Evolutionary conservation across 1,140 invertebrate species (phyloP), one percentile per base, ranked within the genome.

Genomic region (Choristoneura fumiferana): DNA sequence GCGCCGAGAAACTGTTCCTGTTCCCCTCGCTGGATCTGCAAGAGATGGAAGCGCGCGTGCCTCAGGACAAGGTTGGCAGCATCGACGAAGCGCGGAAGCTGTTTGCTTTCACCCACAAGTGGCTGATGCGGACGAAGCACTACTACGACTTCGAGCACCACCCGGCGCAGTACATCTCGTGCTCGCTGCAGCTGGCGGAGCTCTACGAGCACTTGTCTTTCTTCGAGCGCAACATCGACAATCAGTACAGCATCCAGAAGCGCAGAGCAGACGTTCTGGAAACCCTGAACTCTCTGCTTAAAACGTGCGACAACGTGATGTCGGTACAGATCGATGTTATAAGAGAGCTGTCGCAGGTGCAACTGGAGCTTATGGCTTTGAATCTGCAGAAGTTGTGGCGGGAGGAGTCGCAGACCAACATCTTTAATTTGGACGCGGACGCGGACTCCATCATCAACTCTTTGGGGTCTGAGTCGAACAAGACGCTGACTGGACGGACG

Each of bases 231-330:
- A 92, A 93, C 67, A 79, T 93, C 36, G 93, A 94, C 57, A 90
- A 91, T 54, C 92, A 94, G 73, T 94, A 94, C 73, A 92, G 91
- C 61, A 93, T 95, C 80, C 93, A 94, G 68, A 95, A 94, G 78
- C 84, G 93, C 43, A 77, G 94, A 35, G 91, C 93, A 8, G 94
- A 95, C 62, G 90, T 94, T 69, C 71, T 95, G 37, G 91, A 92
- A 69, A 91, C 90, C 1, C 67, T 94, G 0, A 91, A 86, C 56
- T 78, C 81, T 1, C 57, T 87, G 45, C 61, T 87, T 8, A 87
- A 87, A 62, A 81, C 73, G 1, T 83, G 84, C 58, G 84, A 87
- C 18, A 81, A 77, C 29, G 73, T 75, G 8, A 84, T 85, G 79
- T 79, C 83, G 0, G 81, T 85, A 10, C 83, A 88, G 52, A 84